phyloP scores from a whole-genome alignment of 1,140 invertebrate genomes.

The Samia ricini region DNA sequence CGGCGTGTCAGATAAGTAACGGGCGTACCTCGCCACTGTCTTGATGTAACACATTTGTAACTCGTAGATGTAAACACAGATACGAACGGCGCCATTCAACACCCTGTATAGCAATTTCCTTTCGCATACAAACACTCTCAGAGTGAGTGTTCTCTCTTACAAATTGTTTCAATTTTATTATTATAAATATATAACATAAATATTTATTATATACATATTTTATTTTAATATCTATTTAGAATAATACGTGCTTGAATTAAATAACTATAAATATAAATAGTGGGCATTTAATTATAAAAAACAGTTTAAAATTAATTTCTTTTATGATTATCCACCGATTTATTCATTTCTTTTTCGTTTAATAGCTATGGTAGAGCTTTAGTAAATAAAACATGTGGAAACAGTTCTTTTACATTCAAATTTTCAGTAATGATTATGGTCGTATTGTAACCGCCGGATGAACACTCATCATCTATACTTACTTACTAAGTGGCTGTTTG shows the following conservation, averaged over 20 bases:
- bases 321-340: too few species aligned
- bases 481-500: too few species aligned
- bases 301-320: too few species aligned
- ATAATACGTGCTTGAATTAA: not conserved
- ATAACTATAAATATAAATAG: too few species aligned
- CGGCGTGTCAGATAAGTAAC: conserved; percentile 51
- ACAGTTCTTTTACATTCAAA: too few species aligned
- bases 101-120: conserved; percentile 47
- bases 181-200: conserved; percentile 20
- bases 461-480: too few species aligned
- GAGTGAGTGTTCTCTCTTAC: conserved; percentile 16
- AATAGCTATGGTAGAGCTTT: too few species aligned
- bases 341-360: too few species aligned
- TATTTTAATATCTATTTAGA: not conserved
- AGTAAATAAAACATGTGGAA: too few species aligned
- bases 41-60: conserved; percentile 71
- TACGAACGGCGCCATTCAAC: conserved; percentile 42
- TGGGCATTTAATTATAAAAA: too few species aligned
- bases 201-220: not conserved
- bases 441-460: too few species aligned
- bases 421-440: too few species aligned
- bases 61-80: conserved; percentile 60
- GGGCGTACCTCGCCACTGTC: conserved; percentile 44
- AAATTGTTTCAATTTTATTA: conserved; percentile 37
- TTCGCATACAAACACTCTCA: conserved; percentile 21